Base-by-base conservation (phyloP, 2,113 vertebrate species). In the Piaya cayana region DNA sequence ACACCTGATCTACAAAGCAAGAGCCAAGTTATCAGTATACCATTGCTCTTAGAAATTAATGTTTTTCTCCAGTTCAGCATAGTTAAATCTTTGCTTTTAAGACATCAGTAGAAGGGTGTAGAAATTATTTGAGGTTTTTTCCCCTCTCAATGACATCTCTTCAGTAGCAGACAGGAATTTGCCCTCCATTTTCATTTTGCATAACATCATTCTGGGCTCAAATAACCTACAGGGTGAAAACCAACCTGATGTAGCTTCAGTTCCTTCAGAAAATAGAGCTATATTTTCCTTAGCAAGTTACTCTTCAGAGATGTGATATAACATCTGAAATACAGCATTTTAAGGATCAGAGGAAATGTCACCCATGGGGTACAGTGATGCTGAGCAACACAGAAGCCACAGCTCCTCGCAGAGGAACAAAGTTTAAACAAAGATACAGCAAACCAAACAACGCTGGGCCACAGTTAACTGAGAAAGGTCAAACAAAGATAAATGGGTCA, bases 261-360 rank as follows among this genome's bases (percentile, higher is more conserved):
- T 49, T 89, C 71, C 65, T 92, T 90, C 70, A 79, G 75, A 87
- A 90, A 91, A 86, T 37, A 67, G 34, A 69, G n/a, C 58, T 65
- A 50, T 82, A 86, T 92, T 93, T 93, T 87, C 45, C 78, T 90
- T 70, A 91, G 53, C 67, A 82, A 88, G 71, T 52, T 77, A 32
- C 34, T 82, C 75, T 69, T 88, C 47, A 62, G 87, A 95, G 78
- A 50, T 94, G 77, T 59, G 74, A 64, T 87, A 79, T 80, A 95
- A 91, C 47, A 90, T 82, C 75, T 91, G 78, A 96, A 95, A 92
- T 69, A 58, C 5, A 85, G 11, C 75, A 92, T 85, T 95, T 91
- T 92, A 94, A 95, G 78, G 87, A 91, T 93, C 87, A 95, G 88
- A 90, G 71, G 52, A 94, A 90, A 90, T 90, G 75, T 90, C 67